Evolutionary conservation across 1,140 invertebrate species (phyloP).

Genomic region (Plutomurus gul): DNA sequence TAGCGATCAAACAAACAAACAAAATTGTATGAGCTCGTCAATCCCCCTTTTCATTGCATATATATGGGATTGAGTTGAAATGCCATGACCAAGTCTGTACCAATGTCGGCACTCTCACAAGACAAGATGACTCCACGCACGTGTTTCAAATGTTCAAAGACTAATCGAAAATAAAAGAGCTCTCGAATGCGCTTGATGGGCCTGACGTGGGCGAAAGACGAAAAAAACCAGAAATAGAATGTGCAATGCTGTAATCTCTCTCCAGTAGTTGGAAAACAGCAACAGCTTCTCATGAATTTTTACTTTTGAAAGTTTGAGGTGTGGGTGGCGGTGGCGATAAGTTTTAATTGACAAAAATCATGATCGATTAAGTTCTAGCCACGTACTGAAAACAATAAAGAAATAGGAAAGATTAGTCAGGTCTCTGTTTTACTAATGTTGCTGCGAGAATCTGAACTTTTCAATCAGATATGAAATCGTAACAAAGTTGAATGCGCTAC

Average conservation of each 20-base stretch:
- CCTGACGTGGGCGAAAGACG: background rate
- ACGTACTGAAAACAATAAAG: background rate
- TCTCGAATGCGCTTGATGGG: background rate
- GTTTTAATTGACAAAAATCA: conserved; percentile 19
- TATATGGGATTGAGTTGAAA: background rate
- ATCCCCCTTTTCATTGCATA: background rate
- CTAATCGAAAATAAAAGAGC: conserved; percentile 20
- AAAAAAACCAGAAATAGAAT: background rate
- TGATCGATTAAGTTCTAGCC: background rate
- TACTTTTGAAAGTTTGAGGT: conserved; percentile 2
- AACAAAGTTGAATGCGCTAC: background rate
- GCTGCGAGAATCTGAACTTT: background rate
- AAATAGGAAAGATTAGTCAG: background rate
- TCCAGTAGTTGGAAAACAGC: background rate
- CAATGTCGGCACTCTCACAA: too few species aligned
- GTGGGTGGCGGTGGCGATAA: background rate
- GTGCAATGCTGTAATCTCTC: background rate
- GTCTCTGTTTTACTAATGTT: background rate
- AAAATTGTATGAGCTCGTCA: background rate
- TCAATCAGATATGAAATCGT: conserved; percentile 1
- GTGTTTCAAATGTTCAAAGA: conserved; percentile 26
- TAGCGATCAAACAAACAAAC: conserved; percentile 20
- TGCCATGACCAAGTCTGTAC: too few species aligned
- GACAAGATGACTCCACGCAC: background rate
- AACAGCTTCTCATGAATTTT: background rate